These are phyloP conservation scores for Hapalemur alaotrensis DNA, from an alignment of 2,797 vertebrate species.

Conservation along the genomic window DNA sequence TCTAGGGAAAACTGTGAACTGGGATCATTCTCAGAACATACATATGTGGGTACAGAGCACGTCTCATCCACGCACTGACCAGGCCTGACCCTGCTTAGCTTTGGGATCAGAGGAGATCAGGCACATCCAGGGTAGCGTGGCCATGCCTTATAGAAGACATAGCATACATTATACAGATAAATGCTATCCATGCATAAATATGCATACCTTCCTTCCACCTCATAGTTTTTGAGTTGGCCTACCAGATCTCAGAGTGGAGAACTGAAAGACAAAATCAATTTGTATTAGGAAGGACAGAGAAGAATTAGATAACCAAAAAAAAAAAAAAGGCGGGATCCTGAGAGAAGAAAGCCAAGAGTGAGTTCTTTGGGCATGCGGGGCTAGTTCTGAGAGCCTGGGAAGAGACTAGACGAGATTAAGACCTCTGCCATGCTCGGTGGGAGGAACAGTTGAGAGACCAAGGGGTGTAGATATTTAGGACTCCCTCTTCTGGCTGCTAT, in stretches of 20 bases:
- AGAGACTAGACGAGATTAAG: neutral
- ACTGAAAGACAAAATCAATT: neutral
- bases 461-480: too few species aligned
- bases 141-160: neutral
- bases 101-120: neutral
- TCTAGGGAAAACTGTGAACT: neutral
- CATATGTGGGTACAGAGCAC: accelerated
- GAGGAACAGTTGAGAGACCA: accelerated
- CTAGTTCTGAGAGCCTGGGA: neutral
- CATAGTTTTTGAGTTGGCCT: neutral
- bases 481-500: neutral
- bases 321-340: neutral
- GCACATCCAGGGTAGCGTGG: neutral
- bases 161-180: neutral
- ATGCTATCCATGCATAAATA: neutral
- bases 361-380: neutral
- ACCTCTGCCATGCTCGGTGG: accelerated
- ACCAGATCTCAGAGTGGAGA: neutral
- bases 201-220: accelerated
- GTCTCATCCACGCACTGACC: neutral
- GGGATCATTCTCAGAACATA: neutral
- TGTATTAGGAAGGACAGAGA: neutral
- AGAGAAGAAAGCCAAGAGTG: neutral
- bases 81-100: neutral
- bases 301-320: neutral